Evolutionary conservation across 2,888 invertebrate species (phyloP), one percentile per base, ranked within the genome.

Genomic region (Ophonus ardosiacus): DNA sequence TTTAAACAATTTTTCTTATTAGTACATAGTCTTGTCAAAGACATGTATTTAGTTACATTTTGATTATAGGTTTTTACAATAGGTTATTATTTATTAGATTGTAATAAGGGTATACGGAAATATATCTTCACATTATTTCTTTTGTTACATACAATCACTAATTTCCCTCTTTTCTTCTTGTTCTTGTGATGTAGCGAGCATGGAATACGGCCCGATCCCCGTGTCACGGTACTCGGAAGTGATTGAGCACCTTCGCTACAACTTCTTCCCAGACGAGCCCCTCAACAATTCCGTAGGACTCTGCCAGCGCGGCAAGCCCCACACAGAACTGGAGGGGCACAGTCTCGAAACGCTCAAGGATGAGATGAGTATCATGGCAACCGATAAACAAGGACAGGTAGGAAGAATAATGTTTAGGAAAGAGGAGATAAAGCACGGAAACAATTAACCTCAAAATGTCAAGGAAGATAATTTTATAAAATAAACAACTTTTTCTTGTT

Each of bases 191-290:
- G 43, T 13, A 51, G 43, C 13, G 7, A 81, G n/a, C 56, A 43
- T 57, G 57, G 87, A 91, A 85, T 92, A 91, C 86, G 90, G 90
- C 51, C 90, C 92, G 61, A 92, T 94, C 81, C 91, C 92, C 31
- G 91, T 92, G 87, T 90, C 92, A 61, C 91, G 92, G 86, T 93
- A 93, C 87, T 92, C 93, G 31, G 93, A 94, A 31, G 95, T 96
- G 76, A 93, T 97, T 86, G 90, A 93, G 31, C 96, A 96, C 89
- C 92, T 97, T 79, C 93, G 96, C 51, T 92, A 93, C 87, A 96
- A 94, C 89, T 96, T 96, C 92, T 97, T 97, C 90, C 95, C 96
- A 0, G 97, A 97, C 89, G 97, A 97, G 90, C 97, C 97, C 0
- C 92, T 97, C 68, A 97, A 97, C 91, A 94, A 94, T 88, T 95